Percentiles rank a stretch among this genome's conserved stretches.
Conservation (phyloP, 2,113 vertebrate genomes). For the Megaceryle torquata region DNA sequence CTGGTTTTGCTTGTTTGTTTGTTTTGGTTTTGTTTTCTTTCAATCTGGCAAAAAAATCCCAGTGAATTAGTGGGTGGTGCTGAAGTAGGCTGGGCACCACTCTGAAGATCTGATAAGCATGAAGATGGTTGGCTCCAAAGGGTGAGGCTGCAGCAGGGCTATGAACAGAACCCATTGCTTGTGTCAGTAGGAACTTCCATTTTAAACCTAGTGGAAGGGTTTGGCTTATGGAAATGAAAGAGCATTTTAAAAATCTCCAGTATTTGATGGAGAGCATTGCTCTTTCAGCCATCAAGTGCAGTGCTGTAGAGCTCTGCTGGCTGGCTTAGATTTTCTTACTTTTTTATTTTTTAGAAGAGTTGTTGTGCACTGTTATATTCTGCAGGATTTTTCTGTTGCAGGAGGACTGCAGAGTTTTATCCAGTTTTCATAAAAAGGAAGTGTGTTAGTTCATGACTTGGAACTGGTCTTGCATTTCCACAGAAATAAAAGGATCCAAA, state of each 20-base stretch:
- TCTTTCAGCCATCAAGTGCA: not conserved
- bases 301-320: not conserved
- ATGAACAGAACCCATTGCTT: not conserved
- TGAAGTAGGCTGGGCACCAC: not conserved
- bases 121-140: accelerated
- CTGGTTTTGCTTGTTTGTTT: too few species aligned
- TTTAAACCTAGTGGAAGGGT: not conserved
- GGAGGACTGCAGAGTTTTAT: not conserved
- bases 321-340: not conserved
- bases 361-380: not conserved
- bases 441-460: not conserved
- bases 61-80: not conserved
- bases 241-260: not conserved
- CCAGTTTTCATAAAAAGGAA: not conserved
- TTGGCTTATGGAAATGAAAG: not conserved
- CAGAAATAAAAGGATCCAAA: not conserved
- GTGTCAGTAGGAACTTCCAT: not conserved
- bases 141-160: not conserved
- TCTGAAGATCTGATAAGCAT: not conserved
- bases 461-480: not conserved
- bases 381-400: not conserved
- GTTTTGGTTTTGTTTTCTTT: too few species aligned
- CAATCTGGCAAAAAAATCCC: not conserved
- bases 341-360: not conserved
- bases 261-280: not conserved